These are phyloP conservation scores for Meteorus sp. DNA, from an alignment of 1,140 invertebrate species.

Conservation along the genomic window DNA sequence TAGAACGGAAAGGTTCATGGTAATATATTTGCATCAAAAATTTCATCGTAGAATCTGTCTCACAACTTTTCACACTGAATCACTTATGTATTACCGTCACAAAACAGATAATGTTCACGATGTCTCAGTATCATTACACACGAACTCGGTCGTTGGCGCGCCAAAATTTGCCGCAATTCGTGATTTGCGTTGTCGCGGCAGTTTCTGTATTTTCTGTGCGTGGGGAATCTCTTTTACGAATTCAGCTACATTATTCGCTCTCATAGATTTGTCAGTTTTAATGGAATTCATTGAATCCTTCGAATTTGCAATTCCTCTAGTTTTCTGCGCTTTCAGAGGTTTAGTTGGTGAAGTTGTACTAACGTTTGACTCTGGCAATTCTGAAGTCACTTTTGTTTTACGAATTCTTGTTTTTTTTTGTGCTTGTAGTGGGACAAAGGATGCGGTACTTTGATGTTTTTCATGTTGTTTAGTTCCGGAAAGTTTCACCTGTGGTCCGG, in stretches of 20 bases:
- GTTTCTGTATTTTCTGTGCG: constrained; percentile 40
- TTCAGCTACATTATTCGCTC: constrained; percentile 32
- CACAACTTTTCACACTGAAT: no score
- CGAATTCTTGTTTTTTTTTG: constrained; percentile 52
- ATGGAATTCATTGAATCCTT: constrained; percentile 27
- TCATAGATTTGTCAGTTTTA: constrained; percentile 24
- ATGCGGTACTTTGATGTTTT: constrained; percentile 35
- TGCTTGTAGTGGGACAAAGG: constrained; percentile 57
- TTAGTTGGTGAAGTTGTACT: constrained; percentile 5
- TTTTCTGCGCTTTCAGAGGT: constrained; percentile 14
- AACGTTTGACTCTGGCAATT: constrained; percentile 13
- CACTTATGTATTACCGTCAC: not conserved
- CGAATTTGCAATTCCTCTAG: not conserved
- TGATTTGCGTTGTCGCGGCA: constrained; percentile 53
- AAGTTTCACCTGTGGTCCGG: no score
- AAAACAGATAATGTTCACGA: not conserved
- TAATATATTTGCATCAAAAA: no score
- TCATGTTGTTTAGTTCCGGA: constrained; percentile 40
- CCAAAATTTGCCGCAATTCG: constrained; percentile 63
- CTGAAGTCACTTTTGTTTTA: constrained; percentile 24
- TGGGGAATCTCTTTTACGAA: constrained; percentile 22
- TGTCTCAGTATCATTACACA: constrained; percentile 34
- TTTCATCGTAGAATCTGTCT: no score
- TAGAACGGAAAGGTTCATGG: not conserved
- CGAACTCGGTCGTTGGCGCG: constrained; percentile 31